Evolutionary conservation across 2,113 vertebrate genomes (phyloP).

Genomic region (Rhabdornis inornatus): DNA sequence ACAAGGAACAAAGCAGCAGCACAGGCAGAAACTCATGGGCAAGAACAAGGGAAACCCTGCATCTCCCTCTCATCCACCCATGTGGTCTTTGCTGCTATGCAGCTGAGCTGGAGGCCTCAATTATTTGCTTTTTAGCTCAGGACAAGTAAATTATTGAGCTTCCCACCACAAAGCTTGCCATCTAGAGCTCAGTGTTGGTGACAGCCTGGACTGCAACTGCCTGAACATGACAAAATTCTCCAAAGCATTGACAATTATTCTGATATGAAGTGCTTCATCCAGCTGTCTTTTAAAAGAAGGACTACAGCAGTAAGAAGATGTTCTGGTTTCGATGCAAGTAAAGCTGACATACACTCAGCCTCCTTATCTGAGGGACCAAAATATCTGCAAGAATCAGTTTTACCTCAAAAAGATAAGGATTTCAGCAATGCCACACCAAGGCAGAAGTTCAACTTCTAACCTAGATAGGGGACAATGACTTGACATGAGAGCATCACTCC

Average conservation of each 20-base stretch:
- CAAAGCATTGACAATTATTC: neutral
- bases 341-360: neutral
- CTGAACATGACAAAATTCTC: neutral
- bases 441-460: neutral
- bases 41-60: neutral
- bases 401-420: neutral
- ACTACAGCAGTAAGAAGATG: neutral
- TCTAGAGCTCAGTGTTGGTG: neutral
- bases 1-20: neutral
- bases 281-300: neutral
- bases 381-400: neutral
- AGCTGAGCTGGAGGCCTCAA: neutral
- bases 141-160: neutral
- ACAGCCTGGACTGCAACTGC: neutral
- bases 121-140: neutral
- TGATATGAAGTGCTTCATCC: accelerated
- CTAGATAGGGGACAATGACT: neutral
- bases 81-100: neutral
- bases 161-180: neutral
- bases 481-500: accelerated
- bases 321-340: neutral
- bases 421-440: neutral
- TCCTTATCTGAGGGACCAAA: neutral
- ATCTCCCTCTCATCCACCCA: neutral
- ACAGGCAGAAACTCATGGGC: neutral